Percentiles rank a stretch among this genome's conserved stretches.
These are phyloP conservation scores for Lasioglossum figueresi DNA, from an alignment of 2,888 invertebrate genomes.

Conservation along the genomic window DNA sequence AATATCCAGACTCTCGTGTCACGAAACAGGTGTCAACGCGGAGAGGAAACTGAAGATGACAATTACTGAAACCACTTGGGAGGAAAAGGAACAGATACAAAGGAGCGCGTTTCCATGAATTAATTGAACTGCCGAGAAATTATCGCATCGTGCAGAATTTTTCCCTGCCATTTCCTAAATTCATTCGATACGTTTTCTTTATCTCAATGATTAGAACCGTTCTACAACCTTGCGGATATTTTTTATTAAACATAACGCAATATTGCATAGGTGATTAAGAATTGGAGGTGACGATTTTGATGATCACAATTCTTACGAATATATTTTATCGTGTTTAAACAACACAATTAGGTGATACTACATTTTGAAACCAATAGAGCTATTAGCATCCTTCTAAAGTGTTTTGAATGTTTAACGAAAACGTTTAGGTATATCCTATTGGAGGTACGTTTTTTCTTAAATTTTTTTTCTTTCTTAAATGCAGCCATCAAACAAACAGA, in stretches of 20 bases:
- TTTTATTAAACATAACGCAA: background rate
- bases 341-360: background rate
- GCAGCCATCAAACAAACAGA: background rate
- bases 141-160: background rate
- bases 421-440: background rate
- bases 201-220: background rate
- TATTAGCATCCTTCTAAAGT: background rate
- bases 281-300: too few species aligned
- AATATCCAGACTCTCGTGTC: background rate
- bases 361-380: background rate
- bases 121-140: background rate
- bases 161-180: background rate
- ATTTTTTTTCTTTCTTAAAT: background rate
- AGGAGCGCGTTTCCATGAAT: background rate
- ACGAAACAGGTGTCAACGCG: background rate
- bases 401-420: background rate
- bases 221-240: background rate
- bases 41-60: conserved; percentile 14
- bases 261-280: background rate
- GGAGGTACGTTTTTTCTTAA: background rate
- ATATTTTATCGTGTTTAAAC: too few species aligned
- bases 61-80: background rate
- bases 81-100: background rate
- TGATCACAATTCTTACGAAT: too few species aligned
- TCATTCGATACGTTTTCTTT: background rate